phyloP scores from a whole-genome alignment of 2,113 vertebrate genomes.

The Stegastes partitus region DNA sequence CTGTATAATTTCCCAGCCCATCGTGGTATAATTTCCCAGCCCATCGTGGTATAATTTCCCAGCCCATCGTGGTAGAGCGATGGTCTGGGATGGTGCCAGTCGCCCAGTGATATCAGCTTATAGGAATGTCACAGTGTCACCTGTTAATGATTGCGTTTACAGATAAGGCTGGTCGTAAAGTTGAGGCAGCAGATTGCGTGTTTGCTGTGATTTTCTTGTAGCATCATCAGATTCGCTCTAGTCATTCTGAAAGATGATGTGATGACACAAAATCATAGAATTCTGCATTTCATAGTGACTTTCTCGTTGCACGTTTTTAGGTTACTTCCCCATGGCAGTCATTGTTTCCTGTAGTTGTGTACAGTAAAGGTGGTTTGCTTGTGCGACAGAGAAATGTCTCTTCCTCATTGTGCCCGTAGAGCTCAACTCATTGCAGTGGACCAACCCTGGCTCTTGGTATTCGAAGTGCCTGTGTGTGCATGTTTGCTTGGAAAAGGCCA shows the following conservation, averaged over 20 bases:
- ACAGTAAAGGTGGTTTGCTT: constrained; percentile 1
- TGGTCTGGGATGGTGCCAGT: too few species aligned
- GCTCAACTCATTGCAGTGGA: not conserved
- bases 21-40: not conserved
- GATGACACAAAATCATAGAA: not conserved
- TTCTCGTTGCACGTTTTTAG: not conserved
- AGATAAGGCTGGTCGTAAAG: constrained; percentile 19
- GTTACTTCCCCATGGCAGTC: constrained; percentile 61
- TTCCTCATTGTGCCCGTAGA: constrained; percentile 37
- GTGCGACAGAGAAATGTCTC: not conserved
- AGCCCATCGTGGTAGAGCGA: not conserved
- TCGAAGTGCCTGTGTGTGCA: not conserved
- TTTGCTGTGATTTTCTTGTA: not conserved
- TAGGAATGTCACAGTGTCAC: constrained; percentile 27
- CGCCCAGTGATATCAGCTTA: not conserved
- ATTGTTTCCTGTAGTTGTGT: constrained; percentile 44
- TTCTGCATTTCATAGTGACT: not conserved
- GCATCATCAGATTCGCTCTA: too few species aligned
- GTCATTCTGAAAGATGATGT: too few species aligned
- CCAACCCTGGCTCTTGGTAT: not conserved
- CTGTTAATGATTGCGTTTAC: constrained; percentile 1
- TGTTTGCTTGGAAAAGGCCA: constrained; percentile 39
- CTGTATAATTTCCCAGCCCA: not conserved
- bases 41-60: not conserved
- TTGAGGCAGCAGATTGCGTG: not conserved